Evolutionary conservation across 2,888 invertebrate species (phyloP).

Genomic region (Plebejus melissa): DNA sequence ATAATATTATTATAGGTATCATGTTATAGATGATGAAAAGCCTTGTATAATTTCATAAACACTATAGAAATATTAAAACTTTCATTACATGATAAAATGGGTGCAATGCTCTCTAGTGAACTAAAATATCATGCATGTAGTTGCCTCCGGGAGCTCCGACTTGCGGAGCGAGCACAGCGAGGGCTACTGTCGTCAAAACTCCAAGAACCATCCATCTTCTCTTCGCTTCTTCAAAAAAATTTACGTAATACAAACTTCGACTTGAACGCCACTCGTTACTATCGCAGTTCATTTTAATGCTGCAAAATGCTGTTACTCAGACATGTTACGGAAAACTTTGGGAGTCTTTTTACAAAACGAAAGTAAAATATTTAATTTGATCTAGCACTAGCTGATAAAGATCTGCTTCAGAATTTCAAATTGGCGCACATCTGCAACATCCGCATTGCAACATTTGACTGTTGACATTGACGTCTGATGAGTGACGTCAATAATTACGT

Average conservation of each 20-base stretch:
- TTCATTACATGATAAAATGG: slow-evolving; percentile 58
- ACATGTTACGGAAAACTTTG: not conserved
- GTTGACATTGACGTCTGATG: slow-evolving; percentile 28
- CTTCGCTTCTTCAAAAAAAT: slow-evolving; percentile 51
- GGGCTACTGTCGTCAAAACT: slow-evolving; percentile 50
- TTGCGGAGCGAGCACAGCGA: slow-evolving; percentile 57
- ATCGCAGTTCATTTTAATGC: not conserved
- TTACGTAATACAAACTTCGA: slow-evolving; percentile 46
- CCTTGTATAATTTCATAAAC: not conserved
- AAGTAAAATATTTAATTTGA: slow-evolving; percentile 4
- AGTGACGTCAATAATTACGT: slow-evolving; percentile 30
- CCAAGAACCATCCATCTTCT: slow-evolving; percentile 59
- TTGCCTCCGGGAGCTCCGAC: slow-evolving; percentile 69
- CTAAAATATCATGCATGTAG: slow-evolving; percentile 57
- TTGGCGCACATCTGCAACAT: slow-evolving; percentile 46
- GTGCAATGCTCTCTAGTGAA: slow-evolving; percentile 67
- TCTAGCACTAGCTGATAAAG: not conserved
- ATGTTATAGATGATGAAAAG: slow-evolving; percentile 6
- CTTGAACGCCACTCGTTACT: not conserved
- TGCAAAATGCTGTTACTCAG: not conserved
- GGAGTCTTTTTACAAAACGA: not conserved
- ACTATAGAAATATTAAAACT: slow-evolving; percentile 27
- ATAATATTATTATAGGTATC: not conserved
- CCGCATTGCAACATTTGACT: slow-evolving; percentile 47
- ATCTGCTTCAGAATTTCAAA: slow-evolving; percentile 41